Evolutionary conservation across 1,140 invertebrate genomes (phyloP), one percentile per base, ranked within the genome.

Genomic region (Geopemphigus sp.): DNA sequence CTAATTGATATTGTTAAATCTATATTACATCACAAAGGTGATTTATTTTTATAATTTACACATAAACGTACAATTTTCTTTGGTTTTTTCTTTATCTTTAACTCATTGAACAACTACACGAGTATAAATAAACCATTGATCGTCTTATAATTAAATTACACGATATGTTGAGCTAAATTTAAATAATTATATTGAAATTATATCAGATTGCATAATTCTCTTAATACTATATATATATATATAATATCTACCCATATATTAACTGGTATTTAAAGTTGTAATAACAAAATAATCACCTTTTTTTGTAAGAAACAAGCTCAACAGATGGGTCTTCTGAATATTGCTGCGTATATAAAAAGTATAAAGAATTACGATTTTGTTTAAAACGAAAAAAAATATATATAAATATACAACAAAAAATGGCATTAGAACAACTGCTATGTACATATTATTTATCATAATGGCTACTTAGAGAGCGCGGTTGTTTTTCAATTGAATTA

Each of bases 401-500:
- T 39, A 39, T 39, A 39, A 4, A 39, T 19, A 63, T 29, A 29
- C 6, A 61, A 24, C 12, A 11, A n/a, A 1, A 64, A 64, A 6
- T 39, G 29, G 8, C 29, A 39, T 54, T 54, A 54, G 53, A 54
- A 5, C 17, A 54, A 54, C 14, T 19, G 6, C 53, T 19, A 8
- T 8, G 32, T 39, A 39, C 32, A 39, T 39, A 39, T 39, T 54
- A 12, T 12, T 54, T 19, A 1, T 17, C 26, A 19, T 39, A 19
- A 45, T 6, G 19, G n/a, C 14, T 66, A 14, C n/a, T n/a, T 45
- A 45, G n/a, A 45, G n/a, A 32, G 17, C 29, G 24, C 11, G 68
- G 12, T 45, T 29, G n/a, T n/a, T 72, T 47, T 72, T 54, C 50
- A 72, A 72, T 54, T 53, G 5, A 70, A 70, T 53, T 53, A 70